Evolutionary conservation across 2,888 invertebrate species (phyloP).

Genomic region (Cheilosia scutellata): DNA sequence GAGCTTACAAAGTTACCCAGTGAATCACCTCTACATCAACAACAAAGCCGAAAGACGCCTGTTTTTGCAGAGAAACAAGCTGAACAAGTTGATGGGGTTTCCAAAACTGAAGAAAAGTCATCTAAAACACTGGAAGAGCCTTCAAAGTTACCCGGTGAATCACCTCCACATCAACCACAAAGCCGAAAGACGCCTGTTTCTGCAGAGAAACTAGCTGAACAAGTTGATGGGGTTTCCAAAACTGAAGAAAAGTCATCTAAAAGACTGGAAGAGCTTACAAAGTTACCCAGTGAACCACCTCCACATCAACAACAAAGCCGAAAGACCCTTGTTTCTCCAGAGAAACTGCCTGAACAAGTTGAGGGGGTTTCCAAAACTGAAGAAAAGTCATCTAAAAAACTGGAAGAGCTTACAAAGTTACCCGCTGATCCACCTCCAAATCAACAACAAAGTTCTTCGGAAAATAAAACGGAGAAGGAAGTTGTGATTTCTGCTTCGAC

Average conservation of each 20-base stretch:
- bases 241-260: neutral
- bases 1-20: neutral
- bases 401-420: neutral
- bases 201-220: neutral
- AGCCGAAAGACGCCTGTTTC: constrained; percentile 11
- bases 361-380: neutral
- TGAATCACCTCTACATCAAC: neutral
- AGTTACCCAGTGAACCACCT: no score
- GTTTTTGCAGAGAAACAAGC: neutral
- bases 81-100: neutral
- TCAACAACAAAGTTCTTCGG: neutral
- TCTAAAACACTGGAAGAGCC: neutral
- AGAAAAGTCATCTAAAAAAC: neutral
- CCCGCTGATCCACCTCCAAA: neutral
- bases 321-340: constrained; percentile 1
- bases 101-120: neutral
- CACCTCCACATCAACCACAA: neutral
- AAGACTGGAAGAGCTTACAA: neutral
- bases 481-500: neutral
- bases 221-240: neutral
- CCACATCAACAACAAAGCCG: constrained; percentile 4
- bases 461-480: neutral
- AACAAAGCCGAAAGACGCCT: constrained; percentile 20
- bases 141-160: no score
- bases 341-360: neutral